These are phyloP conservation scores for Bolborhynchus lineola DNA, from an alignment of 2,113 vertebrate genomes.

Conservation along the genomic window DNA sequence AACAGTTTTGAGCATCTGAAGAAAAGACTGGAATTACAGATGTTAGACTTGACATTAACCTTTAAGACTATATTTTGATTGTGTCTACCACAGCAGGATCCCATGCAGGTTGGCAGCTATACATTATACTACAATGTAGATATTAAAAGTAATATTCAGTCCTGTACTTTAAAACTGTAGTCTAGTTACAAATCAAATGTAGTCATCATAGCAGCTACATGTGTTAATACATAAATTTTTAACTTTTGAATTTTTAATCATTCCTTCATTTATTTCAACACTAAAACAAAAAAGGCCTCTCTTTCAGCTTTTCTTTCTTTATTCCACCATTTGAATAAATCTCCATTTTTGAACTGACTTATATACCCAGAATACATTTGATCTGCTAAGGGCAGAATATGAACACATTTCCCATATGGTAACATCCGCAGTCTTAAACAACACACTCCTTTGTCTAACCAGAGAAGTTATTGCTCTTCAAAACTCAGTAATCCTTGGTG, in stretches of 20 bases:
- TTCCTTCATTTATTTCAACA: not conserved
- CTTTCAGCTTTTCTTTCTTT: not conserved
- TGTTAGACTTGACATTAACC: not conserved
- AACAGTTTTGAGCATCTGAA: not conserved
- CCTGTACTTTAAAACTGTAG: not conserved
- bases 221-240: not conserved
- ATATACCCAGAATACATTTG: not conserved
- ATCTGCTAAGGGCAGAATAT: not conserved
- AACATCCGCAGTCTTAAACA: not conserved
- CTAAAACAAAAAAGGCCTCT: not conserved
- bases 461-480: not conserved
- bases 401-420: not conserved
- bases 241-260: not conserved
- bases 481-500: not conserved
- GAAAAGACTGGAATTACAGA: not conserved
- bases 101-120: not conserved
- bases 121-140: not conserved
- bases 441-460: not conserved
- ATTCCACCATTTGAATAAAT: not conserved
- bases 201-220: not conserved
- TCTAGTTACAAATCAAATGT: not conserved
- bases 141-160: not conserved
- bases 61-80: slow-evolving; percentile 20
- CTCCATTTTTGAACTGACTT: not conserved
- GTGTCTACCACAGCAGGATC: not conserved